These are phyloP conservation scores for Ceratoteleas bidentatus DNA, from an alignment of 1,140 invertebrate species.

Conservation along the genomic window DNA sequence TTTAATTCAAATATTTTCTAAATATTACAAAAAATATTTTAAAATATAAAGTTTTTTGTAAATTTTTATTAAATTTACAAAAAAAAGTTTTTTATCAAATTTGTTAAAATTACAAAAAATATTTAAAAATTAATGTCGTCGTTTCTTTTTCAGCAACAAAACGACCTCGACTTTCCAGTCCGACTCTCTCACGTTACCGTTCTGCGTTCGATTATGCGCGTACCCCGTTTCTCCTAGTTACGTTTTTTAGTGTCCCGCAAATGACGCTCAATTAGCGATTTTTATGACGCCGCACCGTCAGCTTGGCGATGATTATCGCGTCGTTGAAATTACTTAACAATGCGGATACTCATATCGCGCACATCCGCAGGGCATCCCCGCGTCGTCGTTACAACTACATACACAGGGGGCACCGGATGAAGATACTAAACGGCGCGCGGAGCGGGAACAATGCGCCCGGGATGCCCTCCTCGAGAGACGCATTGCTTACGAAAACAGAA, in stretches of 20 bases:
- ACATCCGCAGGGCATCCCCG: slow-evolving; percentile 63
- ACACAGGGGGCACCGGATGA: slow-evolving; percentile 60
- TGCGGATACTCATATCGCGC: slow-evolving; percentile 66
- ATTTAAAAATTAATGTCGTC: too few species aligned
- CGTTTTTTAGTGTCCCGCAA: slow-evolving; percentile 44
- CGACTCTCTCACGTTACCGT: slow-evolving; percentile 12
- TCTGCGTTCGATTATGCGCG: background rate
- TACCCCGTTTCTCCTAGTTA: slow-evolving; percentile 35
- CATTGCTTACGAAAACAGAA: slow-evolving; percentile 58
- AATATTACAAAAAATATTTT: too few species aligned
- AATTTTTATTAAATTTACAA: too few species aligned
- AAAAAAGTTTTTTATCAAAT: too few species aligned
- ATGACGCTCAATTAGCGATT: slow-evolving; percentile 62
- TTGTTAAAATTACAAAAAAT: too few species aligned
- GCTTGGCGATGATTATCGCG: slow-evolving; percentile 59
- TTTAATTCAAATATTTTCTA: too few species aligned
- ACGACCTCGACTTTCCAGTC: background rate
- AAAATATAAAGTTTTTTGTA: too few species aligned
- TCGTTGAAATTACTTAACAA: slow-evolving; percentile 66
- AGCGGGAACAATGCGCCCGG: slow-evolving; percentile 60
- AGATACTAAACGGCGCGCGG: slow-evolving; percentile 64
- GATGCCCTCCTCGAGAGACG: slow-evolving; percentile 42
- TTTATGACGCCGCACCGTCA: slow-evolving; percentile 60
- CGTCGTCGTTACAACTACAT: slow-evolving; percentile 65
- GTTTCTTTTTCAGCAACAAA: too few species aligned